These are phyloP conservation scores for Sebastiscus albofasciatus DNA, from an alignment of 2,797 vertebrate genomes.

Conservation along the genomic window DNA sequence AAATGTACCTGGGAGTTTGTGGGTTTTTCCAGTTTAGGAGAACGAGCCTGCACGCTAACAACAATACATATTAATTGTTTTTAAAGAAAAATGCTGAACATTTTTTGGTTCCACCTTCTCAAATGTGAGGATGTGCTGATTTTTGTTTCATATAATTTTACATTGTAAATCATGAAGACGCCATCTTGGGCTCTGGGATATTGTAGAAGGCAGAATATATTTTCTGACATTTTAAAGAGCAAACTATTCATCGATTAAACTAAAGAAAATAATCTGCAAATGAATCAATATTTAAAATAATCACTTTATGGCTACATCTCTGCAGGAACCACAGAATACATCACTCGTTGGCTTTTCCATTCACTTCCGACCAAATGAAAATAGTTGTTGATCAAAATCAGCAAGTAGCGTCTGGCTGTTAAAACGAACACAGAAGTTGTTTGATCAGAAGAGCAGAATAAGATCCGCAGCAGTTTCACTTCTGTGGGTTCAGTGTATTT, in stretches of 20 bases:
- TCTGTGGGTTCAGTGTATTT: conserved; percentile 13
- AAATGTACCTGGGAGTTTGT: too few relatives aligned
- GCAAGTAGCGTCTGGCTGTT: background rate
- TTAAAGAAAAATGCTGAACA: too few relatives aligned
- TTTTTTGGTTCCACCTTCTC: too few relatives aligned
- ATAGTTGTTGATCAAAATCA: background rate
- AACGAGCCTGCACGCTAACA: too few relatives aligned
- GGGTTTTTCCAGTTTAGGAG: too few relatives aligned
- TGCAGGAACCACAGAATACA: background rate
- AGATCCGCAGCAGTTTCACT: conserved; percentile 27
- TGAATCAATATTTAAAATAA: background rate
- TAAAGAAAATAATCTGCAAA: too few relatives aligned
- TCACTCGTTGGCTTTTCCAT: background rate
- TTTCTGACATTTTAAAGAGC: background rate
- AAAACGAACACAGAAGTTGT: background rate
- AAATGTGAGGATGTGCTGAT: too few relatives aligned
- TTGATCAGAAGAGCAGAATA: background rate
- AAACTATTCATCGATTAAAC: background rate
- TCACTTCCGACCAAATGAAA: background rate
- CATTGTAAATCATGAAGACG: too few relatives aligned
- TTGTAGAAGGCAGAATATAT: background rate
- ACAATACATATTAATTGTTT: too few relatives aligned
- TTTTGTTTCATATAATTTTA: too few relatives aligned
- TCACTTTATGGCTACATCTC: background rate
- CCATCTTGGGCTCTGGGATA: too few relatives aligned